Evolutionary conservation across 1,140 invertebrate species (phyloP), one percentile per base, ranked within the genome.

Genomic region (Zophobas atratus): DNA sequence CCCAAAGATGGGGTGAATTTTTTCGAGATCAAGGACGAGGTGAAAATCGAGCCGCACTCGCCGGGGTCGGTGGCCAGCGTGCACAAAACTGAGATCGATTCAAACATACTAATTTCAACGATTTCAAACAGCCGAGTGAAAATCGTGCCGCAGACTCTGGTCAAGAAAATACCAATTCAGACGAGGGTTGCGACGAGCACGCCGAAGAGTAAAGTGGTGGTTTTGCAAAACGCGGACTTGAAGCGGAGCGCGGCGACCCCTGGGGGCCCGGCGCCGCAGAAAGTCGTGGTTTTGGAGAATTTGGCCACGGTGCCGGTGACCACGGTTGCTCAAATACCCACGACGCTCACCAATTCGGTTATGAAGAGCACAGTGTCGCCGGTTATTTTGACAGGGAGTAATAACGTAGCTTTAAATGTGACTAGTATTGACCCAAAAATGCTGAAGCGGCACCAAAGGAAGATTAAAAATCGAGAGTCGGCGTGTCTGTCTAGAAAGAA

Each of bases 381-480:
- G 1, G 67, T 80, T 38, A 60, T 81, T 39, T 51, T 80, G 55
- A 72, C 79, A 51, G 74, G 73, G 38, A 49, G 43, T 20, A 75
- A 39, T 70, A 77, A 78, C 32, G 38, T 67, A 53, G 20, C 20
- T 8, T 36, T 56, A 35, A n/a, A 46, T 4, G 53, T 48, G 41
- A 2, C 46, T 0, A 78, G 75, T 39, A 67, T 85, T 1, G 85
- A 86, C 78, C 78, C 82, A 8, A 93, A 92, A 83, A 89, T 90
- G 34, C 83, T 95, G 0, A 96, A 96, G 82, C 91, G 94, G 81
- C 95, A 96, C 83, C 94, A 96, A 83, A 90, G 95, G 80, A 97
- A 96, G 94, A 97, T 97, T 49, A 97, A 96, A 90, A 97, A 94
- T 87, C 85, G 91, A 82, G 96, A 98, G 88, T 97, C 96, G 0